Evolutionary conservation across 2,888 invertebrate genomes (phyloP).

Genomic region (Leucoma salicis): DNA sequence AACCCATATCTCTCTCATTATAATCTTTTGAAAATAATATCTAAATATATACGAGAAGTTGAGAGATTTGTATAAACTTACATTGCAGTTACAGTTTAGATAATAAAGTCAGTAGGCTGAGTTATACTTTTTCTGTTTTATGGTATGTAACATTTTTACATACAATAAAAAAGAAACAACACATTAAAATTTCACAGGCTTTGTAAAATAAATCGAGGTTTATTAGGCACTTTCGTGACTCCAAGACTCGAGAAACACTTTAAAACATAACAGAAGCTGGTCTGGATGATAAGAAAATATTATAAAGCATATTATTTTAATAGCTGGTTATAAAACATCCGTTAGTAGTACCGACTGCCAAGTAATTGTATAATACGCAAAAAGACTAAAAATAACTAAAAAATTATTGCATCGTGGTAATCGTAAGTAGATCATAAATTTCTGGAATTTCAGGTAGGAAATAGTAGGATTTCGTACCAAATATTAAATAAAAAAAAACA

Average conservation of each 20-base stretch:
- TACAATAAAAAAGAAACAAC: slow-evolving; percentile 7
- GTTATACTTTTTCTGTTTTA: no score
- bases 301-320: not conserved
- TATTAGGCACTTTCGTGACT: slow-evolving; percentile 11
- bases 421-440: no score
- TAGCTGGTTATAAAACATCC: no score
- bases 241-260: slow-evolving; percentile 3
- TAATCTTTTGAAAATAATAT: no score
- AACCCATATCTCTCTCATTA: no score
- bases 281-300: not conserved
- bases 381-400: no score
- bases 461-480: no score
- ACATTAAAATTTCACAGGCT: slow-evolving; percentile 16
- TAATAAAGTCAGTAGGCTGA: slow-evolving; percentile 9
- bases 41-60: no score
- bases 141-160: not conserved
- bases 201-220: slow-evolving; percentile 19
- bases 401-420: not conserved
- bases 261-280: slow-evolving; percentile 9
- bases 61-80: no score
- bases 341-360: not conserved
- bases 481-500: no score
- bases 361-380: not conserved
- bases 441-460: no score
- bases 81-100: no score